Evolutionary conservation across 2,113 vertebrate genomes (phyloP).

Genomic region (Fregata magnificens): DNA sequence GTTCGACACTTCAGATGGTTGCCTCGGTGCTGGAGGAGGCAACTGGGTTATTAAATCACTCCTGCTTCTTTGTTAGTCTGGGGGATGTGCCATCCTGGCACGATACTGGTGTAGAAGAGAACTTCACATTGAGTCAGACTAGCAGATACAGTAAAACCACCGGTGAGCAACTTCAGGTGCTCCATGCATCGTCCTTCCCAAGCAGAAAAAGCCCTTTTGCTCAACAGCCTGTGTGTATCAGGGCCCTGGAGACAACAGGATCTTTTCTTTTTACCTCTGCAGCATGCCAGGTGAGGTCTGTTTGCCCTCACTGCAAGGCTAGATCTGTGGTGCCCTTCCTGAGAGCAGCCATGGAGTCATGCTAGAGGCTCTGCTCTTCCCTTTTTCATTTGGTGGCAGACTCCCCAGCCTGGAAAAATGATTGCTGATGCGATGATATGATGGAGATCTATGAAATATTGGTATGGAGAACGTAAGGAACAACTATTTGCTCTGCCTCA

Average conservation of each 20-base stretch:
- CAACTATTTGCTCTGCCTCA: not conserved
- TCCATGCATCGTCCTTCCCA: not conserved
- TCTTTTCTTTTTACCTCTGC: not conserved
- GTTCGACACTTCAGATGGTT: not conserved
- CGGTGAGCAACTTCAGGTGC: not conserved
- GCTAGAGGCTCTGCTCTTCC: not conserved
- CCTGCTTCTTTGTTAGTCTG: not conserved
- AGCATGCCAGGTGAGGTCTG: not conserved
- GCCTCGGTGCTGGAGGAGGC: not conserved
- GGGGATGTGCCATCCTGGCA: not conserved
- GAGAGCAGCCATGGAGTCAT: not conserved
- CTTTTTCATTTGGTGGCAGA: not conserved
- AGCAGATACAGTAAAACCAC: not conserved
- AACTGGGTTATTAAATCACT: not conserved
- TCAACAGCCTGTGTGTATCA: fast-evolving
- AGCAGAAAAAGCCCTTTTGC: not conserved
- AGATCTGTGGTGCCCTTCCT: not conserved
- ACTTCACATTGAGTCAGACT: not conserved
- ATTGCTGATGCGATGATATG: not conserved
- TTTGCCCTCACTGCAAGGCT: not conserved
- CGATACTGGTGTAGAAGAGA: not conserved
- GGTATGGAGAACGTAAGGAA: not conserved
- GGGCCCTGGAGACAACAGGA: not conserved
- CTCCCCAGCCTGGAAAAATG: not conserved
- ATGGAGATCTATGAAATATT: not conserved